Evolutionary conservation across 2,113 vertebrate species (phyloP), one percentile per base, ranked within the genome.

Genomic region (Phalacrocorax brasilianus): DNA sequence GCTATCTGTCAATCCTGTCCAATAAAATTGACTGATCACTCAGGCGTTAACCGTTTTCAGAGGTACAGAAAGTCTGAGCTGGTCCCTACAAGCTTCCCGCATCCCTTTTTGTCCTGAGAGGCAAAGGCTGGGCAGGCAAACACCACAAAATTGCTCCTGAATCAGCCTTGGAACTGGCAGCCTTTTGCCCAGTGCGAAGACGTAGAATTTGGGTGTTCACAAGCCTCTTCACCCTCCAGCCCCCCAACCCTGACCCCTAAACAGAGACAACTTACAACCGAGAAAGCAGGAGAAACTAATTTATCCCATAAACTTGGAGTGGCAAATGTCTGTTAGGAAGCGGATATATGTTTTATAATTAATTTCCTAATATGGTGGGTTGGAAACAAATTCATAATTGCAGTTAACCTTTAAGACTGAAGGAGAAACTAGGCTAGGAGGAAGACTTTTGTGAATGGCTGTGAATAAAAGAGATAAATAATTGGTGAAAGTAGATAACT

Each of bases 31-130:
- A 66, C 16, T 13, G 2, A 13, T 11, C 28, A 0, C 38, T 45
- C 72, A 7, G 13, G 19, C 22, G 4, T 20, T 15, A 47, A 27
- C 14, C 3, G 0, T 26, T 65, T 20, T 12, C 26, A 47, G n/a
- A 66, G 28, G 33, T 11, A 11, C 14, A 13, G 28, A 30, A 38
- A 1, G 6, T 4, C 83, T 12, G 62, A 33, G 53, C n/a, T 11
- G 47, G 30, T 14, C 62, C 82, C 55, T 42, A 14, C 32, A 15
- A 42, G 19, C 11, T 49, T 42, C 62, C 62, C 12, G 16, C 27
- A 15, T 3, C 56, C 23, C 7, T 27, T 20, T 28, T 0, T 3
- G 17, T 14, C 15, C 47, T 0, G 8, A n/a, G 47, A 32, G 12
- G 21, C 21, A 7, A 12, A 0, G 24, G 28, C 18, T 23, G 50